Evolutionary conservation across 2,888 invertebrate genomes (phyloP).

Genomic region (Schrankia costaestrigalis): DNA sequence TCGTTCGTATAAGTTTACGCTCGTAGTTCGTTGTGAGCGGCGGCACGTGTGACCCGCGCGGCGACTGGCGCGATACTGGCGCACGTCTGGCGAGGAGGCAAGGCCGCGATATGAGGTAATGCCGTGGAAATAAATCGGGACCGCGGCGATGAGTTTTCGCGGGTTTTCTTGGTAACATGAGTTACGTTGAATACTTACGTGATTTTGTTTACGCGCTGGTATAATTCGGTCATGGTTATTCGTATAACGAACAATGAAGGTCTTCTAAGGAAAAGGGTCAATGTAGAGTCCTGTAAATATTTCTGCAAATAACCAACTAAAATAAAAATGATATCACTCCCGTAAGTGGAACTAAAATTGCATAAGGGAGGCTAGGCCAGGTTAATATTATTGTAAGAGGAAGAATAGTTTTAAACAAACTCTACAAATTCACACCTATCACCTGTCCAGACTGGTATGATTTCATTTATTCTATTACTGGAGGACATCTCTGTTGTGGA

Average conservation of each 20-base stretch:
- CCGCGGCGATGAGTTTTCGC: slow-evolving; percentile 42
- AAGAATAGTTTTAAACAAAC: too few species aligned
- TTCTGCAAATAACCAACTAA: too few species aligned
- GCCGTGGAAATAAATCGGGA: slow-evolving; percentile 52
- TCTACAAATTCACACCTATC: too few species aligned
- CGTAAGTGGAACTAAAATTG: too few species aligned
- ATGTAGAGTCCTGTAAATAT: too few species aligned
- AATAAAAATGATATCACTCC: too few species aligned
- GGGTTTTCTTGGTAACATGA: slow-evolving; percentile 51
- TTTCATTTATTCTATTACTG: too few species aligned
- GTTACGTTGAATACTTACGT: slow-evolving; percentile 25
- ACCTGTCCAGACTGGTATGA: too few species aligned
- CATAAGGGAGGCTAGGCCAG: too few species aligned
- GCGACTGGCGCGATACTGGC: slow-evolving; percentile 50
- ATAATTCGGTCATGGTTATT: slow-evolving; percentile 28
- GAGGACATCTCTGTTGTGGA: too few species aligned
- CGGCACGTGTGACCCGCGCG: slow-evolving; percentile 40
- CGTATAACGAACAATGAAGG: slow-evolving; percentile 10
- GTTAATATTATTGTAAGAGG: too few species aligned
- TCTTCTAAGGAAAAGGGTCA: slow-evolving; percentile 14
- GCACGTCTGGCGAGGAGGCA: slow-evolving; percentile 15
- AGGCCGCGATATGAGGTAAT: slow-evolving; percentile 56
- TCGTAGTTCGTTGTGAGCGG: slow-evolving; percentile 43
- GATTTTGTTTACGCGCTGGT: slow-evolving; percentile 35
- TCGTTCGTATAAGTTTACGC: slow-evolving; percentile 63